phyloP scores from a whole-genome alignment of 2,113 vertebrate genomes.

The Ramphastos sulfuratus region DNA sequence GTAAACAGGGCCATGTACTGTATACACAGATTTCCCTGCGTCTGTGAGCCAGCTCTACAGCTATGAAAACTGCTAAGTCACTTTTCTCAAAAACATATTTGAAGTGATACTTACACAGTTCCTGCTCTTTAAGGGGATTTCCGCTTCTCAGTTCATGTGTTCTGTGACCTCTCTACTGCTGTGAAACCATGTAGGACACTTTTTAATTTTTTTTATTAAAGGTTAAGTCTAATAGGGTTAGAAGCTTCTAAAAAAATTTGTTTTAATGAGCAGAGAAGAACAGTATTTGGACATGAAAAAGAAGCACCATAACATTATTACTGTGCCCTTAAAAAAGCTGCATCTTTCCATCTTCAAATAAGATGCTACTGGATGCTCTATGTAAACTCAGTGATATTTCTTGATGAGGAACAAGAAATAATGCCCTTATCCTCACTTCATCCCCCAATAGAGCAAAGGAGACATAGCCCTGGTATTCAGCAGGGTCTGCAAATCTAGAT shows the following conservation, averaged over 20 bases:
- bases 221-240: background rate
- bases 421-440: background rate
- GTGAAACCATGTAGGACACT: background rate
- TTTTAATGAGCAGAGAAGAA: background rate
- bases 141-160: background rate
- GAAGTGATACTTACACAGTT: conserved; percentile 38
- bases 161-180: background rate
- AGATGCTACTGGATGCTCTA: background rate
- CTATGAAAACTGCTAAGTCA: conserved; percentile 59
- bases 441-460: background rate
- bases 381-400: background rate
- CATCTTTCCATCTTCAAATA: background rate
- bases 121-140: conserved; percentile 28
- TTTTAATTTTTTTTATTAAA: background rate
- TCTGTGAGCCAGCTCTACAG: conserved; percentile 41
- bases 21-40: background rate
- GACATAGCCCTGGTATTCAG: background rate
- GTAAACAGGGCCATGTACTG: background rate
- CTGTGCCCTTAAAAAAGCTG: background rate
- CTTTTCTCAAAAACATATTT: conserved; percentile 13
- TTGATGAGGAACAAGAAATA: background rate
- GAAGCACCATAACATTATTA: background rate
- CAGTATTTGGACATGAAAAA: background rate
- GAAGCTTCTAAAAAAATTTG: background rate
- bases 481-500: background rate